Evolutionary conservation across 1,140 invertebrate genomes (phyloP).

Genomic region (Cepaea nemoralis): DNA sequence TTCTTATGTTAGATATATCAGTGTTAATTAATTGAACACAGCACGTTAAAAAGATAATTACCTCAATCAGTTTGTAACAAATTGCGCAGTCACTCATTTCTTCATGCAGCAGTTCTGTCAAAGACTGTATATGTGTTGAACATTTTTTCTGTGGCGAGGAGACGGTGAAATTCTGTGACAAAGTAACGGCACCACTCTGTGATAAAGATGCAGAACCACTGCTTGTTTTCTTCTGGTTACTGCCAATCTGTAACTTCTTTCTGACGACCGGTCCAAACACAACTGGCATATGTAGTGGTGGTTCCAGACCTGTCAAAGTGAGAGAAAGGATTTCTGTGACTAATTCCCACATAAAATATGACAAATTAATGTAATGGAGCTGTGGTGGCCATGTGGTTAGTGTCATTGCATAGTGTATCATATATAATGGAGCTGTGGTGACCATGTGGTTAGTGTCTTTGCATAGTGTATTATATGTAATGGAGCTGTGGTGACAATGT

Average conservation of each 20-base stretch:
- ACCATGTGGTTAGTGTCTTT: too few species aligned
- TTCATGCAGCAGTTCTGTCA: not conserved
- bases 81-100: not conserved
- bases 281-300: slow-evolving; percentile 88
- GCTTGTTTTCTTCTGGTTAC: slow-evolving; percentile 43
- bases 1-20: too few species aligned
- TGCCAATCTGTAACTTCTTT: slow-evolving; percentile 73
- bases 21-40: too few species aligned
- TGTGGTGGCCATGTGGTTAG: too few species aligned
- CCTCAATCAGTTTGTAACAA: not conserved
- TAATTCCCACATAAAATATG: too few species aligned
- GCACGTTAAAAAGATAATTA: not conserved
- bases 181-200: not conserved
- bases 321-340: not conserved
- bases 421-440: too few species aligned
- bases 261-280: slow-evolving; percentile 82
- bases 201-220: not conserved
- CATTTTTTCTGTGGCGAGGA: not conserved
- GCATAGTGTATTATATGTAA: too few species aligned
- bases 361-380: too few species aligned
- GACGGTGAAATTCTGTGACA: not conserved
- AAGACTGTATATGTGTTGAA: not conserved
- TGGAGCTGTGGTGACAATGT: too few species aligned
- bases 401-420: too few species aligned
- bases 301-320: slow-evolving; percentile 52